phyloP scores from a whole-genome alignment of 2,888 invertebrate species.

The Rhagonycha lutea region DNA sequence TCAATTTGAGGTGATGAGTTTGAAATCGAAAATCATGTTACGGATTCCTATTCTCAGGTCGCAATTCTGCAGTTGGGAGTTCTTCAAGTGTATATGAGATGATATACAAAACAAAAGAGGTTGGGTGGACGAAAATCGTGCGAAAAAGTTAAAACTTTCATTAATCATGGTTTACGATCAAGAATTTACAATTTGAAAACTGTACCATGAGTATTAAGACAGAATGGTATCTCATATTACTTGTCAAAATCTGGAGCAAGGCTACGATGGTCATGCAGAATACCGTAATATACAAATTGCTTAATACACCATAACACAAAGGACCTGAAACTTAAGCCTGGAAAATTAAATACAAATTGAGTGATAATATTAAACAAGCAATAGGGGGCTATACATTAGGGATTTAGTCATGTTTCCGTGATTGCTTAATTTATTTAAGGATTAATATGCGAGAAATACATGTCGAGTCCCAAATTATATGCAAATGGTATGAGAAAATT shows the following conservation, averaged over 20 bases:
- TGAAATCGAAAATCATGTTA: too few relatives aligned
- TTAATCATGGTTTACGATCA: too few relatives aligned
- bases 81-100: too few relatives aligned
- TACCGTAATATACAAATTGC: too few relatives aligned
- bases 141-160: not conserved
- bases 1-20: too few relatives aligned
- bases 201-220: not conserved
- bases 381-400: not conserved
- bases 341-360: not conserved
- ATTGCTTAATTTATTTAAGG: not conserved
- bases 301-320: too few relatives aligned
- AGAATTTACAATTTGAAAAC: too few relatives aligned
- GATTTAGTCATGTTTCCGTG: not conserved
- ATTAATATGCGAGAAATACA: not conserved
- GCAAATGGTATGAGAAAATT: not conserved
- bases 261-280: too few relatives aligned
- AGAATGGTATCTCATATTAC: not conserved
- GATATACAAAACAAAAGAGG: not conserved
- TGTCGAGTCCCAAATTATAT: not conserved
- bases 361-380: not conserved
- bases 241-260: not conserved
- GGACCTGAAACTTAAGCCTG: not conserved
- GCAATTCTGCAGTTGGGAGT: too few relatives aligned
- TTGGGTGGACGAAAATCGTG: not conserved
- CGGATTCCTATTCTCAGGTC: too few relatives aligned